A percentile compares a stretch with the other conserved stretches of the same genome.
Evolutionary conservation across 2,113 vertebrate species (phyloP).

Genomic region (Struthidea cinerea): DNA sequence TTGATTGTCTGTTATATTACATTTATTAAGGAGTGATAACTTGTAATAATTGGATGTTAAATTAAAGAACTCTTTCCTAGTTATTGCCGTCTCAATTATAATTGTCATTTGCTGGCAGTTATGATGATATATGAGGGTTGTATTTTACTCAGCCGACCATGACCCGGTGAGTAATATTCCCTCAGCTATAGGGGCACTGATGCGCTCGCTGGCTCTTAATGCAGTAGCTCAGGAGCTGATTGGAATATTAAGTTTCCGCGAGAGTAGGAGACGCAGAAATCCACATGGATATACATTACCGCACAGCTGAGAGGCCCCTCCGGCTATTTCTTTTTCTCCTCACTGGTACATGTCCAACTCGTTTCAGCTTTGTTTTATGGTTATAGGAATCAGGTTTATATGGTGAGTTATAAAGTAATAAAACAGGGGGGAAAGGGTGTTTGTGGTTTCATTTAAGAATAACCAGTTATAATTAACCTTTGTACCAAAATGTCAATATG

Average conservation of each 20-base stretch:
- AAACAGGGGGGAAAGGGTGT: conserved; percentile 61
- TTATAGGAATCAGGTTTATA: conserved; percentile 82
- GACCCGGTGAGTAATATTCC: conserved; percentile 94
- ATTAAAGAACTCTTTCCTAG: conserved; percentile 97
- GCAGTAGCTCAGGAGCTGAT: conserved; percentile 78
- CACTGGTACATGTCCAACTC: conserved; percentile 75
- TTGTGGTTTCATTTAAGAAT: conserved; percentile 70
- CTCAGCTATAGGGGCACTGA: conserved; percentile 85
- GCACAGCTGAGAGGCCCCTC: conserved; percentile 69
- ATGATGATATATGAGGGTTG: conserved; percentile 99
- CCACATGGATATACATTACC: conserved; percentile 62
- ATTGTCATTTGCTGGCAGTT: conserved; percentile 98
- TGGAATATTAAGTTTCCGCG: conserved; percentile 88
- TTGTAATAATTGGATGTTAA: conserved; percentile 99
- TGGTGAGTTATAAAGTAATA: conserved; percentile 79
- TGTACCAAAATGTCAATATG: conserved; percentile 42
- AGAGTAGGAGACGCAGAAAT: conserved; percentile 64
- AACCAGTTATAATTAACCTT: conserved; percentile 66
- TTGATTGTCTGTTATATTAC: conserved; percentile 99
- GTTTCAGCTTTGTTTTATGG: conserved; percentile 82
- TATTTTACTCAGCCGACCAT: conserved; percentile 94
- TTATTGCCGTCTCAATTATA: conserved; percentile 99
- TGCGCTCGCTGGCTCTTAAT: conserved; percentile 83
- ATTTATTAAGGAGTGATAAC: conserved; percentile 99
- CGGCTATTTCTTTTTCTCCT: conserved; percentile 66